A percentile compares a stretch with the other conserved stretches of the same genome.
Evolutionary conservation across 2,113 vertebrate genomes (phyloP).

Genomic region (Alces alces): DNA sequence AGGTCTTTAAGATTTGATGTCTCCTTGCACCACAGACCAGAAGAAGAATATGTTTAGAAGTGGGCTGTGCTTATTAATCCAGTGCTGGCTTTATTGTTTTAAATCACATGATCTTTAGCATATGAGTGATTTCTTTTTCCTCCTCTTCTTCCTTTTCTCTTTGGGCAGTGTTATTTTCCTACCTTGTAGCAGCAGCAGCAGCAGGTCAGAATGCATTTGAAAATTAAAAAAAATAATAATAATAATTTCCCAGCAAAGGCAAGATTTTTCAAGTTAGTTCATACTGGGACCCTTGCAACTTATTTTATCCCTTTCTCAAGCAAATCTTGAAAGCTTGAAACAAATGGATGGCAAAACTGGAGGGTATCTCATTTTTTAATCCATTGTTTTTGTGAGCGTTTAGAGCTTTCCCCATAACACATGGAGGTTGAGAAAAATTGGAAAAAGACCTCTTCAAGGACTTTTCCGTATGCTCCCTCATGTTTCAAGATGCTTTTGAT

Average conservation of each 20-base stretch:
- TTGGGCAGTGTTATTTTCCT: neutral
- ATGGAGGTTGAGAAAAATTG: neutral
- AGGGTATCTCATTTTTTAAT: conserved; percentile 55
- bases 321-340: conserved; percentile 47
- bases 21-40: neutral
- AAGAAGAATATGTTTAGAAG: neutral
- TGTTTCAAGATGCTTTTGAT: conserved; percentile 16
- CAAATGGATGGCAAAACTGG: conserved; percentile 14
- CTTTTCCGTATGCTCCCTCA: neutral
- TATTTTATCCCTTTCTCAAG: neutral
- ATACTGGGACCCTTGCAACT: neutral
- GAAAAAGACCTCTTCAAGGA: conserved; percentile 55
- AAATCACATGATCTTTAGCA: neutral
- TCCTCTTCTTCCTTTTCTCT: neutral
- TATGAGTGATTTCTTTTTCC: neutral
- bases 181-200: neutral
- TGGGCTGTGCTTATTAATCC: neutral
- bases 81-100: neutral
- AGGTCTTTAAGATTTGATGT: neutral
- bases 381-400: conserved; percentile 33
- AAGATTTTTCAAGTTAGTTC: conserved; percentile 23
- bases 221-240: neutral
- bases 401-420: conserved; percentile 12
- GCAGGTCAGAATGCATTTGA: neutral
- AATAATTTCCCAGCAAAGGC: neutral